phyloP scores from a whole-genome alignment of 1,140 invertebrate species.

The Caerostris extrusa region DNA sequence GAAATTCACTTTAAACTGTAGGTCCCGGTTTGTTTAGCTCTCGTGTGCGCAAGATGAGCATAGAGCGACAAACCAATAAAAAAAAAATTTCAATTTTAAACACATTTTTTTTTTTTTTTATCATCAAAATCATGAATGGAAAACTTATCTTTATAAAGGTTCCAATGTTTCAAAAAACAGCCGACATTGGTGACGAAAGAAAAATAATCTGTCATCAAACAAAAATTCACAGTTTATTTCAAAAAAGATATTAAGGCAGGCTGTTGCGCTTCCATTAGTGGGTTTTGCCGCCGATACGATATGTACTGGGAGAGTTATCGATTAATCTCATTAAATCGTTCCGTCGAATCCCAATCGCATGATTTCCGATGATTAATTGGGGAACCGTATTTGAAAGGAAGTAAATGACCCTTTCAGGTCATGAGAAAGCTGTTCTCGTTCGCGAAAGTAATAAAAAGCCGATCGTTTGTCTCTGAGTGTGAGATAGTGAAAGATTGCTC shows the following conservation, averaged over 20 bases:
- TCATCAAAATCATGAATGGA: too few species aligned
- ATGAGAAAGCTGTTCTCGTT: constrained; percentile 69
- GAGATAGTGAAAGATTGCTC: constrained; percentile 3
- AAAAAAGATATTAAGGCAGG: background rate
- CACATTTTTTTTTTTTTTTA: too few species aligned
- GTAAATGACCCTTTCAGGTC: constrained; percentile 65
- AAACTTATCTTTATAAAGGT: background rate
- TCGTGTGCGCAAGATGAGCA: too few species aligned
- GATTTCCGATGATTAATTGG: constrained; percentile 29
- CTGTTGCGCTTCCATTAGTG: background rate
- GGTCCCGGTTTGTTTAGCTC: too few species aligned
- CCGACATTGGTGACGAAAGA: background rate
- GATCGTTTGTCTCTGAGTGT: background rate
- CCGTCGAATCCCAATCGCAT: background rate
- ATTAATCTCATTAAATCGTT: background rate
- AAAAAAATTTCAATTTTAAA: too few species aligned
- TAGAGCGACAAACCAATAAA: too few species aligned
- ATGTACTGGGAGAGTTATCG: background rate
- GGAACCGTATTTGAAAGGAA: constrained; percentile 39
- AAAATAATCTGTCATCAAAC: background rate
- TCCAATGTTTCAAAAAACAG: background rate
- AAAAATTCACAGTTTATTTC: background rate
- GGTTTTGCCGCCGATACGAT: background rate
- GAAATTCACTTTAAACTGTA: too few species aligned
- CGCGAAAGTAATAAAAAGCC: constrained; percentile 33